Base-by-base conservation (phyloP, 2,888 invertebrate species). In the Xanthia icteritia region DNA sequence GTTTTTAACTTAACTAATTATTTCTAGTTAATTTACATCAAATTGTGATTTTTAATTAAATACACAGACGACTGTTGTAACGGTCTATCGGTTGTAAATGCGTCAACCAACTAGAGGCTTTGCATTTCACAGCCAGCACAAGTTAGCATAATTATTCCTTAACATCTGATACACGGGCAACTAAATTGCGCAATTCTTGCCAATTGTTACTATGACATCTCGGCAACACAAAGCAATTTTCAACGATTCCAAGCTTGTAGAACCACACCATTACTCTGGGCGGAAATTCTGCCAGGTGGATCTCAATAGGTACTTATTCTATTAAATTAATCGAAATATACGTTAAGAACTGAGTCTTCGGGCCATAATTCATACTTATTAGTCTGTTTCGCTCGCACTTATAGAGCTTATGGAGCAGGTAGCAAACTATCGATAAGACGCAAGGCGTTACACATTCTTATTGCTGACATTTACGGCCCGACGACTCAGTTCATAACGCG, bases 81-180 rank as follows among this genome's bases (percentile, higher is more conserved):
- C 39, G 5, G 31, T 42, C n/a, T 42, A 31, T 73, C 17, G 23
- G 17, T 42, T 48, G 60, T 31, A 39, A 61, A 51, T n/a, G n/a
- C 17, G 5, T 45, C 42, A 20, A 72, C 1, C 11, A 31, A n/a
- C 9, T 6, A n/a, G 31, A 58, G 20, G 31, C 27, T 60, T 27
- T 27, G 39, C 23, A 31, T 75, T 39, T 48, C 74, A 74, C 75
- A 74, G 36, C 45, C 74, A 45, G 48, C 6, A 74, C 17, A 60
- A 76, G 48, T 61, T 45, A n/a, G 68, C 45, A 36, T 42, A 15
- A 51, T n/a, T n/a, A 42, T 42, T 17, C 17, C 15, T 39, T 5
- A 39, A 0, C 64, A 64, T n/a, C 17, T 31, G 60, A 17, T 60
- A 17, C 0, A 61, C 42, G n/a, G n/a, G n/a, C 65, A 42, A 65